Base-by-base conservation (phyloP, 2,113 vertebrate genomes). In the Eubucco bourcierii region DNA sequence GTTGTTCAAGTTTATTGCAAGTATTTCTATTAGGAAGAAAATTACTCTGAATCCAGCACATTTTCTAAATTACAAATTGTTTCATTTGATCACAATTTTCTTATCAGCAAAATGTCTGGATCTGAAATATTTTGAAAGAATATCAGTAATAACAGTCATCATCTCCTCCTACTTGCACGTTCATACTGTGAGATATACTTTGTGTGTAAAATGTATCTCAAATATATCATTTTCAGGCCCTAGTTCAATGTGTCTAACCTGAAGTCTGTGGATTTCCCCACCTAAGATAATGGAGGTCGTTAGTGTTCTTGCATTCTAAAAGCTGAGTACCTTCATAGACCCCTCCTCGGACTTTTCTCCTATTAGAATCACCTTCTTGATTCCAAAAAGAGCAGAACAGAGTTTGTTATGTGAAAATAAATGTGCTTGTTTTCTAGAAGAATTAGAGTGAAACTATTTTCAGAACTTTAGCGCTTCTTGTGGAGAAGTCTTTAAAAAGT, bases 121-220 rank as follows among this genome's bases (percentile, higher is more conserved):
- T 94, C 60, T 90, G 90, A 95, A 95, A 95, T 96, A 94, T 95
- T 96, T 90, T 95, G 95, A 95, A 93, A 91, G 86, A 84, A 41
- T 86, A 79, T 59, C 84, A 84, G 77, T 95, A 96, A 95, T 94
- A 95, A 79, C 88, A 96, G 88, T 92, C 90, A 96, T 94, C 93
- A 93, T 95, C 92, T 84, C 95, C 94, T 96, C 90, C 95, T 93
- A 96, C 96, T 76, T 95, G 55, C 55, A 84, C 61, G 63, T 68
- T 96, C 92, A 59, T 55, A 81, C 71, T 52, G 56, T 72, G 31
- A 73, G 47, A 88, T 86, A 39, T 90, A 76, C 86, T 86, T 90
- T 58, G 44, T 31, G 68, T 91, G 67, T 81, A 46, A 52, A 52
- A 73, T 73, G 84, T 39, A 91, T 72, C 72, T 46, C 81, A 93